Evolutionary conservation across 2,888 invertebrate genomes (phyloP).

Genomic region (Leptinotarsa juncta): DNA sequence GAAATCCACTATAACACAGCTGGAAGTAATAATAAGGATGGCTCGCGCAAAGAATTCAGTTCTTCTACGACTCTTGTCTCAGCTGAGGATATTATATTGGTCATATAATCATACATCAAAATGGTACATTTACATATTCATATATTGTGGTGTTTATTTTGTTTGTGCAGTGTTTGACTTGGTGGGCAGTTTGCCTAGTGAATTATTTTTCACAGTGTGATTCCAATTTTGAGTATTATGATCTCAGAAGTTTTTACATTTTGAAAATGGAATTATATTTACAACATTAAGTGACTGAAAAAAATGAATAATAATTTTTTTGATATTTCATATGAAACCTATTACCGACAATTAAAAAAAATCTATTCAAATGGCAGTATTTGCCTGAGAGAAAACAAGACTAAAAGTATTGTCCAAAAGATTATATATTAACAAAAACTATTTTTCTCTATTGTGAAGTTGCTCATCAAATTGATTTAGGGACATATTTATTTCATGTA

Average conservation of each 20-base stretch:
- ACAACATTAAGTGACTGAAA: background rate
- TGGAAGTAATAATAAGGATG: conserved; percentile 51
- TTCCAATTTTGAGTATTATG: background rate
- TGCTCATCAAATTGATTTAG: no score
- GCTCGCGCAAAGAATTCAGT: conserved; percentile 41
- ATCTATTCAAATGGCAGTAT: no score
- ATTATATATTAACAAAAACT: no score
- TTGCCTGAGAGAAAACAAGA: no score
- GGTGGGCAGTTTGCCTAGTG: background rate
- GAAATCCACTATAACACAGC: conserved; percentile 62
- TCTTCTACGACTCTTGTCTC: conserved; percentile 41
- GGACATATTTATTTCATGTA: no score
- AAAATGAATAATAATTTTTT: no score
- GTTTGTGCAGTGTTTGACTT: conserved; percentile 13
- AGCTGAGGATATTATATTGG: conserved; percentile 24
- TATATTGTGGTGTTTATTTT: background rate
- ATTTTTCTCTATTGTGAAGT: no score
- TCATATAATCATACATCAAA: conserved; percentile 26
- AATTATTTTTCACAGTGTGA: conserved; percentile 8
- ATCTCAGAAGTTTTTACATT: background rate
- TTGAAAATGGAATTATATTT: background rate
- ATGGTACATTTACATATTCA: conserved; percentile 36
- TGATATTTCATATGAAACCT: no score
- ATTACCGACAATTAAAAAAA: no score
- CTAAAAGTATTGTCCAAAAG: no score